These are phyloP conservation scores for Neopelma chrysocephalum DNA, from an alignment of 2,797 vertebrate genomes.

Conservation along the genomic window DNA sequence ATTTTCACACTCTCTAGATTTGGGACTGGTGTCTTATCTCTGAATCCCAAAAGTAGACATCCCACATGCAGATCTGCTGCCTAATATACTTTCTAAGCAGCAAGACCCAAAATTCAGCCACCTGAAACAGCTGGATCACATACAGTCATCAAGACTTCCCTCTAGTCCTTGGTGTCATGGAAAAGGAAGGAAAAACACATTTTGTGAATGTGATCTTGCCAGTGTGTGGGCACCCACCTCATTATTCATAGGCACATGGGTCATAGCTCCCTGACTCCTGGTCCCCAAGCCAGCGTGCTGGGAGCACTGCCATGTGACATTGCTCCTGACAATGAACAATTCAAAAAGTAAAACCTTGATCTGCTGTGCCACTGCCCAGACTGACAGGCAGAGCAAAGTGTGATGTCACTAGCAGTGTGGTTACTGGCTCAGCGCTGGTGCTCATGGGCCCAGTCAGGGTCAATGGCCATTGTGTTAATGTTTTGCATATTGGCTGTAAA, in stretches of 20 bases:
- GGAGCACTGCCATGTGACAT: not conserved
- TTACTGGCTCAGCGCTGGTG: not conserved
- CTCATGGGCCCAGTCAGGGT: not conserved
- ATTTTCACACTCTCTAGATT: not conserved
- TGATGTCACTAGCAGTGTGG: not conserved
- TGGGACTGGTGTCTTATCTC: not conserved
- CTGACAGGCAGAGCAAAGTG: not conserved
- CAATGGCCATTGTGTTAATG: rapidly evolving
- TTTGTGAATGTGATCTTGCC: not conserved
- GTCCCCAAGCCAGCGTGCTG: not conserved
- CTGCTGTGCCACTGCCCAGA: not conserved
- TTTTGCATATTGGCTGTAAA: not conserved
- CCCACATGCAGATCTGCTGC: not conserved
- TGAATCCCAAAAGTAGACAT: not conserved
- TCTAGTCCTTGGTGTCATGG: not conserved
- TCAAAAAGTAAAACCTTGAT: not conserved
- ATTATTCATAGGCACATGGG: not conserved
- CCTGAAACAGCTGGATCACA: not conserved
- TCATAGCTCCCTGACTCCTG: not conserved
- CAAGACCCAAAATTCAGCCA: not conserved
- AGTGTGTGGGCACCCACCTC: not conserved
- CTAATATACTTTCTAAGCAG: not conserved
- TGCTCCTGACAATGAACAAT: not conserved
- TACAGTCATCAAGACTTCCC: not conserved
- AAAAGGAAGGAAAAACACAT: not conserved